Conservation (phyloP, 2,888 invertebrate species). For the Scotopteryx bipunctaria region DNA sequence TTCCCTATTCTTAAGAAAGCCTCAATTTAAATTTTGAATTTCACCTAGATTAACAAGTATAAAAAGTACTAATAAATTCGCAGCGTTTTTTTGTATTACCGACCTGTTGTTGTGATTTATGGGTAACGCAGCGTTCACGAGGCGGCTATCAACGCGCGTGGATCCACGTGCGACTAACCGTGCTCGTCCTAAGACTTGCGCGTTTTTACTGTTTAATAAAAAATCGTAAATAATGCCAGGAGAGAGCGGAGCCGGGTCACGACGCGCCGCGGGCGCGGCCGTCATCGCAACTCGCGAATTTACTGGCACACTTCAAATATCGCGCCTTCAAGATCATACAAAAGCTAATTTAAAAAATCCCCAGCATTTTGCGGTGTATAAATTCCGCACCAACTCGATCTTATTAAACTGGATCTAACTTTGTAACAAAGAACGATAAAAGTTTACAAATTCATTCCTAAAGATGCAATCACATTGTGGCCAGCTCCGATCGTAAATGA, state of each 20-base stretch:
- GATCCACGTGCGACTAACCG: conserved; percentile 74
- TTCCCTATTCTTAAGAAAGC: conserved; percentile 38
- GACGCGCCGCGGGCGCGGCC: conserved; percentile 70
- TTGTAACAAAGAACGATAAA: not conserved
- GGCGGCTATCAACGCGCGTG: conserved; percentile 75
- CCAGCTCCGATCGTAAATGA: conserved; percentile 13
- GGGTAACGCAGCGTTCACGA: conserved; percentile 63
- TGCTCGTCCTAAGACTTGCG: conserved; percentile 67
- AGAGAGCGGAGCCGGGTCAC: conserved; percentile 73
- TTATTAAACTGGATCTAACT: not conserved
- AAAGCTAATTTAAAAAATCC: conserved; percentile 51
- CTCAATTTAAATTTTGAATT: conserved; percentile 19
- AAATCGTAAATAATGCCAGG: conserved; percentile 78
- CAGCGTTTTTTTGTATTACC: conserved; percentile 32
- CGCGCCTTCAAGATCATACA: conserved; percentile 54
- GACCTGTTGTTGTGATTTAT: conserved; percentile 37
- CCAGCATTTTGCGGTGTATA: conserved; percentile 2
- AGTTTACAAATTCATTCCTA: not conserved
- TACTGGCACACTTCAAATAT: conserved; percentile 65
- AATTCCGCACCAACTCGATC: not conserved
- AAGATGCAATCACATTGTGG: not conserved
- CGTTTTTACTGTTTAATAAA: conserved; percentile 77
- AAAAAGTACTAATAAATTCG: conserved; percentile 38
- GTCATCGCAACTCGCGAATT: conserved; percentile 75
- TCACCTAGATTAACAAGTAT: conserved; percentile 21